Conservation (phyloP, 2,113 vertebrate genomes). For the Pelusios castaneus region DNA sequence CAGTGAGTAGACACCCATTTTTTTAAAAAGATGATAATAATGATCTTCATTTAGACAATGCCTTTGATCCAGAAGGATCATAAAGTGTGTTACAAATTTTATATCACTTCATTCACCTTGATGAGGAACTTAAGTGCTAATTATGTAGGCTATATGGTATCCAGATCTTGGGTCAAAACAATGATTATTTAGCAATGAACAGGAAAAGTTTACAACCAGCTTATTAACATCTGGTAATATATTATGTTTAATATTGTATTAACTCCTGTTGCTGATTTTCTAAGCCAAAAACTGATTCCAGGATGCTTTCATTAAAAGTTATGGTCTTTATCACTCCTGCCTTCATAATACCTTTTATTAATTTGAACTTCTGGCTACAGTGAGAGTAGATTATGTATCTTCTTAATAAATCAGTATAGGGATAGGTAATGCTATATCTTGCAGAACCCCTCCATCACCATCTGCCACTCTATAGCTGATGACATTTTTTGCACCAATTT, state of each 20-base stretch:
- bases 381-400: background rate
- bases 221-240: background rate
- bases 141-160: background rate
- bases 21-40: background rate
- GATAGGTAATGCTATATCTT: background rate
- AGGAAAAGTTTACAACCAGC: background rate
- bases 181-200: background rate
- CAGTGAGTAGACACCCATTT: constrained; percentile 81
- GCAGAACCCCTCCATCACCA: background rate
- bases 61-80: background rate
- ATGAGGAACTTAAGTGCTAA: background rate
- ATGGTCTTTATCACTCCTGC: background rate
- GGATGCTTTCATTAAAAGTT: background rate
- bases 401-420: background rate
- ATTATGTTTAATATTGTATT: background rate
- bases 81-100: background rate
- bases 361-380: background rate
- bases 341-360: background rate
- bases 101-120: background rate
- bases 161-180: background rate
- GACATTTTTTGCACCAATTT: background rate
- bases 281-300: background rate
- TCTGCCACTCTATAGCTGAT: background rate
- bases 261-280: background rate
- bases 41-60: background rate